Evolutionary conservation across 2,113 vertebrate species (phyloP).

Genomic region (Eidolon helvum): DNA sequence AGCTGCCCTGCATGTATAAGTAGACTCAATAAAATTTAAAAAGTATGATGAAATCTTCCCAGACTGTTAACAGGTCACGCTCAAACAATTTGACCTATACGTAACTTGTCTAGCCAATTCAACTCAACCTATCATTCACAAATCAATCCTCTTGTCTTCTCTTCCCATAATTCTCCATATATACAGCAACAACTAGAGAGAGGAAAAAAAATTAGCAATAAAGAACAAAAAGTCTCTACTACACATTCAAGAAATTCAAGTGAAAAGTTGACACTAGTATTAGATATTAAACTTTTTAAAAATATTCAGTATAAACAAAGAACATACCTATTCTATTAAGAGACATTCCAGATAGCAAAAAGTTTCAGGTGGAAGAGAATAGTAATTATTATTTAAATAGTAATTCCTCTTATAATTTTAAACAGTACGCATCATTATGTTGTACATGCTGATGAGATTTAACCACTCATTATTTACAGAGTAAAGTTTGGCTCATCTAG

Average conservation of each 20-base stretch:
- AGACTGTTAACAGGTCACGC: slow-evolving; percentile 11
- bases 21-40: slow-evolving; percentile 57
- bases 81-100: neutral
- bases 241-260: neutral
- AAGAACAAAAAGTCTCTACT: neutral
- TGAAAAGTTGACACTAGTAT: neutral
- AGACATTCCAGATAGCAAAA: neutral
- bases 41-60: neutral
- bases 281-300: slow-evolving; percentile 19
- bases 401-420: neutral
- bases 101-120: neutral
- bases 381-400: neutral
- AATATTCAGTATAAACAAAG: neutral
- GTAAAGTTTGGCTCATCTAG: neutral
- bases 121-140: neutral
- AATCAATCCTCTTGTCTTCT: neutral
- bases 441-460: neutral
- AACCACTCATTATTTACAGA: neutral
- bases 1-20: slow-evolving; percentile 33
- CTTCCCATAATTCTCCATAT: neutral
- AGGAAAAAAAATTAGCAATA: neutral
- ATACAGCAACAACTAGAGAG: neutral
- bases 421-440: neutral
- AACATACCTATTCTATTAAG: neutral
- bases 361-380: neutral